Base-by-base conservation (phyloP, 2,113 vertebrate species). In the Vulpes ferrilata region DNA sequence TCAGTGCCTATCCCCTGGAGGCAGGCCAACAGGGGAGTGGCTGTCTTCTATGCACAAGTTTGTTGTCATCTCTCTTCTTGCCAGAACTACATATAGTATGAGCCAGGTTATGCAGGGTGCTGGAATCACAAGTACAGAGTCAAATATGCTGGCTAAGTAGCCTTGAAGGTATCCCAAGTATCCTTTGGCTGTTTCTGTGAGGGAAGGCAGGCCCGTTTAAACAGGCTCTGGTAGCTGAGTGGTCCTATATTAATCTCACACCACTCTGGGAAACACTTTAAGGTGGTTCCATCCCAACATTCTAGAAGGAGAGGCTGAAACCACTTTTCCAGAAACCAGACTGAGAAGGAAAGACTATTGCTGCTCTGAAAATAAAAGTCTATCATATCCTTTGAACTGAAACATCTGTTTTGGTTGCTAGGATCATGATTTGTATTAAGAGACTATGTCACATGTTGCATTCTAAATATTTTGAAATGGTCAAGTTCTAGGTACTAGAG, bases 401-500 rank as follows among this genome's bases (percentile, higher is more conserved):
- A 81, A 73, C 69, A 76, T 38, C 57, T 86, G 60, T 65, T 74
- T 59, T 74, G 81, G 81, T 91, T 48, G 32, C 53, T 65, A 35
- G n/a, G 86, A 76, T 83, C 88, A 65, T 35, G 73, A 55, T 60
- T 53, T 60, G 12, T 80, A 95, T 15, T 27, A 27, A 82, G 19
- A 22, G 60, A 35, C 82, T 87, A 55, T 60, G 32, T 94, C 59
- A 81, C 38, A 57, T 83, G 30, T 7, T 57, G 38, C 78, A 11
- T 84, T 93, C 35, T 89, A 89, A 93, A 64, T 79, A 62, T 35
- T 95, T 93, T 65, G 53, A 83, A 25, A 10, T 27, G 74, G 67
- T 62, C 76, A 43, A 81, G 53, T 23, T 38, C 80, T 38, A 65
- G 78, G 82, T 48, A 43, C 43, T 0, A 78, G 22, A 60, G 53